Base-by-base conservation (phyloP, 2,888 invertebrate species). In the Choristoneura rosaceana region DNA sequence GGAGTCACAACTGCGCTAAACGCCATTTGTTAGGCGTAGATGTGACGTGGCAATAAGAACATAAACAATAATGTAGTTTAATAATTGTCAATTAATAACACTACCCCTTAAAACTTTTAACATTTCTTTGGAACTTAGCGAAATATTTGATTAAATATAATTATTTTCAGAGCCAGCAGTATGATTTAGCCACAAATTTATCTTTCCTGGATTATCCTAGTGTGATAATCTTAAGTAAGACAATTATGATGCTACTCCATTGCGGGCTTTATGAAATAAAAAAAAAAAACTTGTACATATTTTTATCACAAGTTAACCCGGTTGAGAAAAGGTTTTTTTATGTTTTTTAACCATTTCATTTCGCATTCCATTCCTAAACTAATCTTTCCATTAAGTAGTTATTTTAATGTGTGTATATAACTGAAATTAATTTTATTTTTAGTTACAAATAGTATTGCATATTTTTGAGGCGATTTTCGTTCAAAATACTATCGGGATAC, bases 391-490 rank as follows among this genome's bases (percentile, higher is more conserved):
- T 83, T 75, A 52, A 52, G 8, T 52, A 84, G 84, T 64, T 64
- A 84, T 87, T 77, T 78, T 73, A 75, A 78, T 74, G 74, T 75
- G 71, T 89, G 88, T 90, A 90, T 80, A 89, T 89, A 90, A 87
- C 81, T 81, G 79, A 78, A 84, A 81, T 83, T 83, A 83, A 78
- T 63, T 50, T 25, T 64, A 63, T 33, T 68, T 73, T 64, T 60
- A 64, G 33, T 68, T 64, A 71, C 8, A 64, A 64, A 55, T 60
- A n/a, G 43, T 70, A 60, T 74, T 58, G 50, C 17, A 61, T 55
- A 66, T 69, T 60, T 70, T 74, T 58, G 55, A 69, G 63, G 43
- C 45, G 73, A 65, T 73, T 60, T 59, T 64, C 60, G 5, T 66
- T 64, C 64, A 34, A 63, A 33, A 25, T 33, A 4, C 4, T 17